phyloP scores from a whole-genome alignment of 2,797 vertebrate species.

The Xiphorhynchus erythropygius region DNA sequence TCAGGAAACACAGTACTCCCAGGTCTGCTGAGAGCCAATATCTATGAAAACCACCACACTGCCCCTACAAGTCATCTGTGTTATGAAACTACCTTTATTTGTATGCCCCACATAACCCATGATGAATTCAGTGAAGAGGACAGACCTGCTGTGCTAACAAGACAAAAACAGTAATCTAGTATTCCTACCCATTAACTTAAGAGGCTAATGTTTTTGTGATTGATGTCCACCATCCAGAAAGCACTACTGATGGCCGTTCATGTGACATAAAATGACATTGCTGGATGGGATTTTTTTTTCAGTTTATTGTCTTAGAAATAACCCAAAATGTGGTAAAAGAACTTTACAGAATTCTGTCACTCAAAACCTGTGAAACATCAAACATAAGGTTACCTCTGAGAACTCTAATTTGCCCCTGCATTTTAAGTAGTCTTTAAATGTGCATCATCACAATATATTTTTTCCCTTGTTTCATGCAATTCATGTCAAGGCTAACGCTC shows the following conservation, averaged over 20 bases:
- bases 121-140: background rate
- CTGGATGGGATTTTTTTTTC: background rate
- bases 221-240: conserved; percentile 9
- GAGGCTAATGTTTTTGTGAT: conserved; percentile 23
- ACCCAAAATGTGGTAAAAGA: background rate
- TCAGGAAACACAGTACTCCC: background rate
- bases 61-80: background rate
- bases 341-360: background rate
- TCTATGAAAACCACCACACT: background rate
- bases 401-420: background rate
- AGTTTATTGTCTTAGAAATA: background rate
- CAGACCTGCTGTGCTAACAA: conserved; percentile 19
- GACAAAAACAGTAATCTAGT: conserved; percentile 31
- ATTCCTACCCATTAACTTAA: conserved; percentile 30
- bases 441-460: background rate
- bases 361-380: background rate
- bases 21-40: background rate
- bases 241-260: background rate
- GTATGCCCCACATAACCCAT: background rate
- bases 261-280: background rate
- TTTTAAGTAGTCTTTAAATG: background rate
- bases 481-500: background rate
- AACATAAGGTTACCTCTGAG: background rate
- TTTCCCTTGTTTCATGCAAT: background rate
- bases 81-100: background rate